Evolutionary conservation across 2,888 invertebrate species (phyloP).

Genomic region (Lycophotia porphyrea): DNA sequence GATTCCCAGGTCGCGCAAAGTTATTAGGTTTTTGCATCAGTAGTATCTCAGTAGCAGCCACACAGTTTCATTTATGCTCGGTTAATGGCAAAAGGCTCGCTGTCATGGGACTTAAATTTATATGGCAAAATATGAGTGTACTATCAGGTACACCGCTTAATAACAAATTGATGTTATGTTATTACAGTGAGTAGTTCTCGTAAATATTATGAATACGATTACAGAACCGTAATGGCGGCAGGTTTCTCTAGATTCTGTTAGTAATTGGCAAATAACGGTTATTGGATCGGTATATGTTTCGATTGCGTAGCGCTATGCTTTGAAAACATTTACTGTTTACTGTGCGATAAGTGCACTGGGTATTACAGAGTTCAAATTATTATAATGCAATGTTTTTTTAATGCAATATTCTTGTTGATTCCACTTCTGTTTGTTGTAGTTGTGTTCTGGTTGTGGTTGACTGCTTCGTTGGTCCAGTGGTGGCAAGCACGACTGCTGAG

Average conservation of each 20-base stretch:
- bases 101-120: background rate
- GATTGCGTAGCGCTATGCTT: slow-evolving; percentile 51
- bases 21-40: no score
- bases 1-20: no score
- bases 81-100: background rate
- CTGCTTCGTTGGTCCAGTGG: no score
- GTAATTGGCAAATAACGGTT: slow-evolving; percentile 47
- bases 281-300: slow-evolving; percentile 54
- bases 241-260: slow-evolving; percentile 38
- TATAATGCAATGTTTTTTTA: background rate
- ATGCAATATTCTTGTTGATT: background rate
- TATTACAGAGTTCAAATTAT: background rate
- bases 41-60: no score
- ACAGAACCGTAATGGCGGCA: slow-evolving; percentile 12
- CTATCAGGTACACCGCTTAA: background rate
- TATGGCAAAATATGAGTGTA: background rate
- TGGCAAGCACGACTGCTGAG: no score
- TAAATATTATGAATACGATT: slow-evolving; percentile 35
- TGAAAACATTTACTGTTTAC: slow-evolving; percentile 57
- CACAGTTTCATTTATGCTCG: background rate
- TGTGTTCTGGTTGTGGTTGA: no score
- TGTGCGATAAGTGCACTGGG: slow-evolving; percentile 15
- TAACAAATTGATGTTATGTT: background rate
- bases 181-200: background rate
- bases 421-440: no score